Conservation (phyloP, 2,113 vertebrate genomes). For the Gnathonemus echidnorhynchus region DNA sequence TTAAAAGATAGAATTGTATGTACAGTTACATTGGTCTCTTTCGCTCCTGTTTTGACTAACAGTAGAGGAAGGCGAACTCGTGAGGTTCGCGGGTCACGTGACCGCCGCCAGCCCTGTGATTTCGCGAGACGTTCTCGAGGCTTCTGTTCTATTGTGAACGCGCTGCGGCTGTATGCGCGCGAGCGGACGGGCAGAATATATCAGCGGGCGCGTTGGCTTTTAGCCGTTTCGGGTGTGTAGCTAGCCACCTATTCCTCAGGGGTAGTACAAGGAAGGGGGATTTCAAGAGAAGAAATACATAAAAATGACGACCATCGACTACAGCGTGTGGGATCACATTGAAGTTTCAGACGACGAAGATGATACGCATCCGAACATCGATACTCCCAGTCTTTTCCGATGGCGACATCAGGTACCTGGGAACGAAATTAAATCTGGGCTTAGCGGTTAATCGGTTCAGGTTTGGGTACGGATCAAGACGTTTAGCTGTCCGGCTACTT, state of each 20-base stretch:
- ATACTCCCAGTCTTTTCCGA: constrained; percentile 79
- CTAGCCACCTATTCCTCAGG: background rate
- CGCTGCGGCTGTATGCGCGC: background rate
- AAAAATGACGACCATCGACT: constrained; percentile 72
- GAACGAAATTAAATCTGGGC: background rate
- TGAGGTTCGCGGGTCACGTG: background rate
- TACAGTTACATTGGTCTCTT: background rate
- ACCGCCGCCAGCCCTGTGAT: background rate
- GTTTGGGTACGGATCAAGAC: background rate
- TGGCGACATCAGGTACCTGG: constrained; percentile 80
- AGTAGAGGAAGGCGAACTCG: background rate
- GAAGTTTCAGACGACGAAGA: constrained; percentile 89
- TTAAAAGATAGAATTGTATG: background rate
- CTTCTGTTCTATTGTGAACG: background rate
- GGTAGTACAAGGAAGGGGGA: background rate
- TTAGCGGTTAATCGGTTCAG: background rate
- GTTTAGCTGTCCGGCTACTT: background rate
- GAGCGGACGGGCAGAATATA: background rate
- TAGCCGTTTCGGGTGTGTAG: background rate
- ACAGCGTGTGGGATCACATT: constrained; percentile 87
- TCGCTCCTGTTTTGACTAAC: background rate
- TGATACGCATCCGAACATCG: constrained; percentile 77
- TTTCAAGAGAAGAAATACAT: background rate
- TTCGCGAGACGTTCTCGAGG: constrained; percentile 1
- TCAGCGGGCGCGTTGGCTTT: background rate